A percentile compares a stretch with the other conserved stretches of the same genome.
phyloP scores from a whole-genome alignment of 2,113 vertebrate genomes.

The Colistium nudipinnis region DNA sequence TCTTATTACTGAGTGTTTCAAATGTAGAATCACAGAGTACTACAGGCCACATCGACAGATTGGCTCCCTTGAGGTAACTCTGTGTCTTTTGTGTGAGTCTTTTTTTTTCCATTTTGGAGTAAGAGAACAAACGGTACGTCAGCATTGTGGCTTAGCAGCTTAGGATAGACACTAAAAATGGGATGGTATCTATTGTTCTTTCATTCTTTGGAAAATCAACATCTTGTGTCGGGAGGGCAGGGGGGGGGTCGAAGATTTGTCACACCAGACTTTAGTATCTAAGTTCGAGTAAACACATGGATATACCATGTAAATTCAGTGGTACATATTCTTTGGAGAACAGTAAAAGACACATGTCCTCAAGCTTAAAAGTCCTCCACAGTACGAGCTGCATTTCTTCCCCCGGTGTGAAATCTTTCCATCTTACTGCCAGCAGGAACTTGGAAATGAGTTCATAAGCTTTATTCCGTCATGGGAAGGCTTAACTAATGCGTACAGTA shows the following conservation, averaged over 20 bases:
- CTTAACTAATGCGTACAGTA: not conserved
- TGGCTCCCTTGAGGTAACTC: not conserved
- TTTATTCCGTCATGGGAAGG: conserved; percentile 19
- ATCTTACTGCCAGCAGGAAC: not conserved
- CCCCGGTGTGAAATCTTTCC: not conserved
- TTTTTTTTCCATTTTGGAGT: not conserved
- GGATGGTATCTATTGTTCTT: not conserved
- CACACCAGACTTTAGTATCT: not conserved
- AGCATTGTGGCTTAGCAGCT: not conserved
- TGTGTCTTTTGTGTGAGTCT: not conserved
- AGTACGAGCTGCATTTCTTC: not conserved
- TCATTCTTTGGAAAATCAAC: not conserved
- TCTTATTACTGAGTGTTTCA: conserved; percentile 51
- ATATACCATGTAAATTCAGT: not conserved
- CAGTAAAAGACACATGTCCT: not conserved
- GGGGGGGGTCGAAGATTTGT: too few relatives aligned
- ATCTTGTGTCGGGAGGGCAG: not conserved
- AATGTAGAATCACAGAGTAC: conserved; percentile 29
- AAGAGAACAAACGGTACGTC: not conserved
- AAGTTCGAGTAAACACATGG: not conserved
- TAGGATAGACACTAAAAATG: not conserved
- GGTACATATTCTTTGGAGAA: not conserved
- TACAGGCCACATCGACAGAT: conserved; percentile 2
- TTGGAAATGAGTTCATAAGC: not conserved
- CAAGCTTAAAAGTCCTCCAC: not conserved